These are phyloP conservation scores for Calephelis virginiensis DNA, from an alignment of 1,140 invertebrate species.

Conservation along the genomic window DNA sequence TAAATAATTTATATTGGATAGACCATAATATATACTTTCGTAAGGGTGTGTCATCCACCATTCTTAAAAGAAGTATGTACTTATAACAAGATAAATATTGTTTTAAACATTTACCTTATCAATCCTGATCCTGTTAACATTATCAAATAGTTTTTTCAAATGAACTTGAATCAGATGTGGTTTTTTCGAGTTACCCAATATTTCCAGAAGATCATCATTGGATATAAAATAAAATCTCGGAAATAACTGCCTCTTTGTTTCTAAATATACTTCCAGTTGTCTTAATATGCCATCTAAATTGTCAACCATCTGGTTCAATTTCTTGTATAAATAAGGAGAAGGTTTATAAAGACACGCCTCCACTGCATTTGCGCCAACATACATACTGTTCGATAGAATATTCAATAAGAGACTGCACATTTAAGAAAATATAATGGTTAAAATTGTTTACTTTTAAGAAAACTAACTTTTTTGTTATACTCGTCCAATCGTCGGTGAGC, in stretches of 20 bases:
- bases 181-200: conserved; percentile 89
- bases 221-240: conserved; percentile 91
- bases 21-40: too few species aligned
- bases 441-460: background rate
- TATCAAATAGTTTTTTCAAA: conserved; percentile 91
- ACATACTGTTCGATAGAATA: conserved; percentile 62
- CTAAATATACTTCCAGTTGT: conserved; percentile 89
- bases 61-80: too few species aligned
- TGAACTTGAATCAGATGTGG: conserved; percentile 90
- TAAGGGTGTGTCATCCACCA: too few species aligned
- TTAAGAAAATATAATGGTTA: background rate
- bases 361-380: conserved; percentile 76
- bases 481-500: conserved; percentile 85
- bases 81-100: conserved; percentile 5
- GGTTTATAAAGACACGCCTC: conserved; percentile 79
- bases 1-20: too few species aligned
- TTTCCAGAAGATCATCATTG: conserved; percentile 92
- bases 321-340: conserved; percentile 80
- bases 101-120: conserved; percentile 74
- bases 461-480: conserved; percentile 81
- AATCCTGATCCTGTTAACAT: conserved; percentile 87
- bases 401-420: background rate
- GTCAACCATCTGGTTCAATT: conserved; percentile 82
- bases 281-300: conserved; percentile 85
- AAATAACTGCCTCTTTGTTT: conserved; percentile 90